Evolutionary conservation across 2,888 invertebrate genomes (phyloP), one percentile per base, ranked within the genome.

Genomic region (Sphaerolaimus hirsutus): DNA sequence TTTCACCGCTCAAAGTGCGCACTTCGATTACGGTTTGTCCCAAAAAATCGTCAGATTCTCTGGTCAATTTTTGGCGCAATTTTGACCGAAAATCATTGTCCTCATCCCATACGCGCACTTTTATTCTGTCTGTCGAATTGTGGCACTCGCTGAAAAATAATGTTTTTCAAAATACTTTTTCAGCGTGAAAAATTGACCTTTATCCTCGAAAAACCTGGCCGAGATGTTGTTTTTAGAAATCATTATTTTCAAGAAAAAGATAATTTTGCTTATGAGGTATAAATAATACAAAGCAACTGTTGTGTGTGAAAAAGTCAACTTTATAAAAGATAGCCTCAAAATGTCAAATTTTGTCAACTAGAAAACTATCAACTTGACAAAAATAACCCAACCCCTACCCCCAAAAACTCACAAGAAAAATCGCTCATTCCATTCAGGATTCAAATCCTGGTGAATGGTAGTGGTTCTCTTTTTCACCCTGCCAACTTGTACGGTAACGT

Each of bases 371-470:
- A n/a, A n/a, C n/a, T n/a, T n/a, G n/a, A n/a, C n/a, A n/a, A n/a
- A n/a, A n/a, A n/a, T n/a, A n/a, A n/a, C n/a, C n/a, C n/a, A n/a
- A n/a, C n/a, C n/a, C n/a, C n/a, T n/a, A n/a, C n/a, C n/a, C n/a
- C n/a, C n/a, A n/a, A n/a, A 7, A 40, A 40, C 40, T 7, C 73
- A 97, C 97, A 99, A 97, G 70, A 87, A 91, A 72, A 99, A 99
- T 70, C 93, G 93, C 69, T 99, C 97, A 69, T 91, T 86, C 97
- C 97, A 99, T 51, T 89, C 83, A 43, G 97, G 97, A 71, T 99
- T 99, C 65, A 99, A 74, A 68, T 99, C 97, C 71, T 93, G 91
- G 19, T 93, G 91, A 78, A 99, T 93, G 41, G 97, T 99, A 66
- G 89, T 76, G 54, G 97, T 99, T 62, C 97, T 75, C 68, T 93